These are phyloP conservation scores for Denticeps clupeoides DNA, from an alignment of 2,797 vertebrate species.

Conservation along the genomic window DNA sequence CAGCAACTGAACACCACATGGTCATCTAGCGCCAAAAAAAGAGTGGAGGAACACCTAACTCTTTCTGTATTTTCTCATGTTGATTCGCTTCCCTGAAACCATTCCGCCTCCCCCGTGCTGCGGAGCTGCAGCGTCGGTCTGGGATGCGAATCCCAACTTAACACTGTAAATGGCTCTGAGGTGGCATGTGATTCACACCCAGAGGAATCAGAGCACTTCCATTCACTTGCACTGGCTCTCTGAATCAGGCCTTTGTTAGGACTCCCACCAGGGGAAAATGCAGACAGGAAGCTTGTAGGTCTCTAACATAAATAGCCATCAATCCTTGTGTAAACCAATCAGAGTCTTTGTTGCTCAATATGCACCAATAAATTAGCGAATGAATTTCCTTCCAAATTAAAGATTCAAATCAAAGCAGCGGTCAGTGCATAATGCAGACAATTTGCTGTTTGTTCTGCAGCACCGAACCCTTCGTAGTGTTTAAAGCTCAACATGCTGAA, in stretches of 20 bases:
- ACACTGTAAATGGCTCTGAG: slow-evolving; percentile 1
- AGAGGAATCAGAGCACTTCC: slow-evolving; percentile 3
- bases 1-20: no score
- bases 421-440: slow-evolving; percentile 38
- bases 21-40: no score
- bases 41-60: no score
- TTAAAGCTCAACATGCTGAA: slow-evolving; percentile 23
- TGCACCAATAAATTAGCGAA: slow-evolving; percentile 55
- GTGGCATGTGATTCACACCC: neutral
- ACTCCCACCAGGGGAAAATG: slow-evolving; percentile 32
- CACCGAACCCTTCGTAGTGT: slow-evolving; percentile 27
- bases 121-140: no score
- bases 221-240: slow-evolving; percentile 5
- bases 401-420: slow-evolving; percentile 44
- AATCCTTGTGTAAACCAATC: slow-evolving; percentile 56
- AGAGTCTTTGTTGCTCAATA: slow-evolving; percentile 48
- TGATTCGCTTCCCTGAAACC: neutral
- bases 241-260: slow-evolving; percentile 27
- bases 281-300: slow-evolving; percentile 48
- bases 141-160: slow-evolving; percentile 9
- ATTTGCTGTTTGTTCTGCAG: slow-evolving; percentile 49
- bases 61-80: no score
- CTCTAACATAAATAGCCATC: slow-evolving; percentile 62
- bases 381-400: slow-evolving; percentile 52
- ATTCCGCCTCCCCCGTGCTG: no score